A percentile compares a stretch with the other conserved stretches of the same genome.
Evolutionary conservation across 2,797 vertebrate genomes (phyloP).

Genomic region (Helostoma temminkii): DNA sequence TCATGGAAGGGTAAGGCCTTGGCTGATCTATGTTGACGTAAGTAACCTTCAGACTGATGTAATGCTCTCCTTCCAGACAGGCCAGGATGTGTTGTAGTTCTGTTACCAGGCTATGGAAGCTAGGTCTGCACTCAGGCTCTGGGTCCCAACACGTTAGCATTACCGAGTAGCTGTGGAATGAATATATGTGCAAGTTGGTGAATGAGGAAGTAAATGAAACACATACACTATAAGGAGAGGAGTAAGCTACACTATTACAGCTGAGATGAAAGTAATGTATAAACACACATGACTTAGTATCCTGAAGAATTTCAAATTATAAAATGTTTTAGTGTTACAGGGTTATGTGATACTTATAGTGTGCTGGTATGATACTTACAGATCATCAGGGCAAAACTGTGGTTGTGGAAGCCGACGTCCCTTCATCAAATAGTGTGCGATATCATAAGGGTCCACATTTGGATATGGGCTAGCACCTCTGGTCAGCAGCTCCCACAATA

Average conservation of each 20-base stretch:
- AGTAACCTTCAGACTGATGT: constrained; percentile 90
- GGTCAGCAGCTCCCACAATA: constrained; percentile 97
- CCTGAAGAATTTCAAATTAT: no score
- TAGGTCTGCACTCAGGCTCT: constrained; percentile 85
- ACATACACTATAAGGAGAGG: not conserved
- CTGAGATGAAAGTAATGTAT: no score
- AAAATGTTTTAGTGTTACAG: not conserved
- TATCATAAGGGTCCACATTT: constrained; percentile 93
- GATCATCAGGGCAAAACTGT: constrained; percentile 89
- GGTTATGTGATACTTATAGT: not conserved
- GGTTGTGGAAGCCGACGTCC: constrained; percentile 94
- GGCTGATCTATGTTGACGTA: constrained; percentile 90
- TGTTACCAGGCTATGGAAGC: constrained; percentile 83
- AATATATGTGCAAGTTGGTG: constrained; percentile 9
- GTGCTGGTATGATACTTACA: constrained; percentile 84
- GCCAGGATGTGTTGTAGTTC: constrained; percentile 85
- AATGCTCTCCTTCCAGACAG: constrained; percentile 89
- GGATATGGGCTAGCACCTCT: constrained; percentile 94
- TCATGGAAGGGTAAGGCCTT: constrained; percentile 76
- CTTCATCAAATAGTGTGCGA: constrained; percentile 88
- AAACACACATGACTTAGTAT: no score
- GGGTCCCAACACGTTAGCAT: constrained; percentile 93
- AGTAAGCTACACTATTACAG: not conserved
- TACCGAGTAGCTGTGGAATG: constrained; percentile 75
- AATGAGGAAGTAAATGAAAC: not conserved